Conservation (phyloP, 2,113 vertebrate genomes). For the Anthoscopus minutus region DNA sequence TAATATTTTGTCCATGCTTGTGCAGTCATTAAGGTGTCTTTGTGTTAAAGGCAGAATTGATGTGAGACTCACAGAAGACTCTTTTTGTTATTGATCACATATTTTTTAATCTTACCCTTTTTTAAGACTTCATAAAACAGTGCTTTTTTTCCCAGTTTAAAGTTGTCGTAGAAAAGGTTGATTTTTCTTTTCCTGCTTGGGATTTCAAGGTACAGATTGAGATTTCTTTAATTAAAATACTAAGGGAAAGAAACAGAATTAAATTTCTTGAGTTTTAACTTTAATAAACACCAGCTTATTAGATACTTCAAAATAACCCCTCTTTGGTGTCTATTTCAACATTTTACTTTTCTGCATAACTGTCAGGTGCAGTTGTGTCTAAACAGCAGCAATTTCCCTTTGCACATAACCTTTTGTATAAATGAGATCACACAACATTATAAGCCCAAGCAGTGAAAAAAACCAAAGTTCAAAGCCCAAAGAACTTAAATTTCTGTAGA, state of each 20-base stretch:
- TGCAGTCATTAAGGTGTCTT: background rate
- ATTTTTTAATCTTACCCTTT: conserved; percentile 23
- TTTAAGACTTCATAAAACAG: background rate
- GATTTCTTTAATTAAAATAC: conserved; percentile 55
- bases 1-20: background rate
- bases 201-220: background rate
- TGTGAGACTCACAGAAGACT: background rate
- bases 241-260: background rate
- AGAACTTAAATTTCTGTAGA: background rate
- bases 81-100: conserved; percentile 15
- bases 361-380: background rate
- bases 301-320: background rate
- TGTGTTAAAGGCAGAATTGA: background rate
- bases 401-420: background rate
- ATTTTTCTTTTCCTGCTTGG: background rate
- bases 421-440: background rate
- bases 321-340: background rate
- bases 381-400: background rate
- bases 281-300: conserved; percentile 13
- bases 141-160: background rate
- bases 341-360: background rate
- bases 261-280: conserved; percentile 10
- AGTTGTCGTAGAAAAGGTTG: background rate
- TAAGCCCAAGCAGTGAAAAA: background rate
- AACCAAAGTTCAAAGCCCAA: background rate